These are phyloP conservation scores for Diarsia brunnea DNA, from an alignment of 2,888 invertebrate genomes.

Conservation along the genomic window DNA sequence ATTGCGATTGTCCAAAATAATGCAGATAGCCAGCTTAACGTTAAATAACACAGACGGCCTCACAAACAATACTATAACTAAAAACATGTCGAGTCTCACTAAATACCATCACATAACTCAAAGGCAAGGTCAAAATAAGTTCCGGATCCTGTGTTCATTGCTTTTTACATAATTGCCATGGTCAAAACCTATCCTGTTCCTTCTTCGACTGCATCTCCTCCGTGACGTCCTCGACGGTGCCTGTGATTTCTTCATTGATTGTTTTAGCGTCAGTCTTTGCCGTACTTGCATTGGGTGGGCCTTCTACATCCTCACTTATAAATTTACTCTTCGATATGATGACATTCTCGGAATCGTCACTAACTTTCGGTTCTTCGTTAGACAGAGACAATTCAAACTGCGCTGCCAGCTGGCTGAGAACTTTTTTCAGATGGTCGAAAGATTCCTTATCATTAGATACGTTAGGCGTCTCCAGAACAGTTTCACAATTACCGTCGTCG, in stretches of 20 bases:
- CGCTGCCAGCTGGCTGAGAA: constrained; percentile 82
- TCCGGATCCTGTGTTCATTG: constrained; percentile 56
- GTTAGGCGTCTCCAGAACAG: constrained; percentile 66
- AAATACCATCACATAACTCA: constrained; percentile 26
- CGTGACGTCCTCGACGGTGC: constrained; percentile 29
- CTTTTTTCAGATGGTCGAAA: constrained; percentile 86
- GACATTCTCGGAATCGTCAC: constrained; percentile 63
- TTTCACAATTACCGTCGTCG: constrained; percentile 75
- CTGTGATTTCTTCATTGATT: constrained; percentile 30
- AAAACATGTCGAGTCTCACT: constrained; percentile 10
- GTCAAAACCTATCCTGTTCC: constrained; percentile 70
- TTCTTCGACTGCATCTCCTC: constrained; percentile 52
- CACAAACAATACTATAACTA: constrained; percentile 23
- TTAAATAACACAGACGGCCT: not conserved
- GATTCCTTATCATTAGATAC: constrained; percentile 77
- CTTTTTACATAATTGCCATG: constrained; percentile 40
- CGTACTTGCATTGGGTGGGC: constrained; percentile 33
- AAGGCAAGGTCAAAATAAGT: constrained; percentile 39
- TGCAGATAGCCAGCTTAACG: not conserved
- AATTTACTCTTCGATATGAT: constrained; percentile 68
- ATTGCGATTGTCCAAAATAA: constrained; percentile 4
- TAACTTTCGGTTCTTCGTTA: constrained; percentile 73
- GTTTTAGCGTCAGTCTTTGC: constrained; percentile 41
- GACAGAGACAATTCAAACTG: constrained; percentile 83
- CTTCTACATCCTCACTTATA: constrained; percentile 64